Evolutionary conservation across 2,888 invertebrate genomes (phyloP), one percentile per base, ranked within the genome.

Genomic region (Gandaritis pyraliata): DNA sequence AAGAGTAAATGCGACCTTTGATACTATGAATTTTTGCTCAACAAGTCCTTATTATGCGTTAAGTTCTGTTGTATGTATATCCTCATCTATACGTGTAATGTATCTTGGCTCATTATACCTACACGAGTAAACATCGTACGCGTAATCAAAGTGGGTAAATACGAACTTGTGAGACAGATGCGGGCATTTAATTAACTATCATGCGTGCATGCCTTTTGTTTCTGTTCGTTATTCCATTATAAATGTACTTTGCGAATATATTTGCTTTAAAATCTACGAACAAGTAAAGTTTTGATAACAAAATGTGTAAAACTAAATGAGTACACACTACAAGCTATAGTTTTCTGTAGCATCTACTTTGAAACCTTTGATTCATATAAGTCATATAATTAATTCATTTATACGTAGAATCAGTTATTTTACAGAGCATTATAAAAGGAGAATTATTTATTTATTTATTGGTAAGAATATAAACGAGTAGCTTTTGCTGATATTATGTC

Each of bases 91-190:
- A 11, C 36, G 36, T 23, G 23, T 41, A 49, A n/a, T 56, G 30
- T 30, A 11, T 38, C 49, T 13, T 43, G 29, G 48, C 48, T 46
- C 50, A 60, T 41, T 47, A 52, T 41, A 56, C 13, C 45, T 63
- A 59, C 49, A 18, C 50, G 5, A 48, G 56, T 55, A 64, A 60
- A 64, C 64, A 70, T 61, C 52, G 64, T 65, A 49, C 68, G 69
- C 58, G 75, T 81, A 85, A 84, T 87, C 85, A 87, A 81, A 82
- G 82, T 74, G 61, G 72, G 80, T 80, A 86, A 88, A 86, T 80
- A 85, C 81, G 73, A 82, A 82, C 77, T 80, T 76, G 72, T 61
- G 64, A 73, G 73, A 76, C 74, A 79, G 76, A 90, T 89, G 87
- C 88, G 89, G 89, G 87, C 69, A 71, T 78, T 77, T 81, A 81